These are phyloP conservation scores for Dryas iulia DNA, from an alignment of 1,140 invertebrate species.

Conservation along the genomic window DNA sequence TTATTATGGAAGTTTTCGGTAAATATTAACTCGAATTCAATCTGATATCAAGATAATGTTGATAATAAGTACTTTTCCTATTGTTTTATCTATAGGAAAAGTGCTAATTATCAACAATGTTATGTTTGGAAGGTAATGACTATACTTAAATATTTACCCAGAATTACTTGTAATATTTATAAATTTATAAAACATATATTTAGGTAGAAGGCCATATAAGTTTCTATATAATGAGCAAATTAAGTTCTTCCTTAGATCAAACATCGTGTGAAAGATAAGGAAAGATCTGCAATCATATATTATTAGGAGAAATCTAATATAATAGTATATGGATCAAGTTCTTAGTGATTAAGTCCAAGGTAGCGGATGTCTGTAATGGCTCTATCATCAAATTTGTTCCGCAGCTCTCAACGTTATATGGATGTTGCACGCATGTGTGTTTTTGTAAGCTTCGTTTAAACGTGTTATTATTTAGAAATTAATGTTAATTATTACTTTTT, in stretches of 20 bases:
- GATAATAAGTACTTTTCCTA: too few species aligned
- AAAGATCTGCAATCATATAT: not conserved
- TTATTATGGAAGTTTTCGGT: too few species aligned
- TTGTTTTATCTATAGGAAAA: too few species aligned
- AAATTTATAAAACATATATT: not conserved
- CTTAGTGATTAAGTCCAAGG: constrained; percentile 3
- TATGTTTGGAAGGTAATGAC: too few species aligned
- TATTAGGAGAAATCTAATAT: constrained; percentile 12
- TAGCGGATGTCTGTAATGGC: constrained; percentile 3
- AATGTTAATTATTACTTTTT: too few species aligned
- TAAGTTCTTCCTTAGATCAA: not conserved
- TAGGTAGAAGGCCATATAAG: not conserved
- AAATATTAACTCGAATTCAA: too few species aligned
- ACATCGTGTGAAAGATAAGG: not conserved
- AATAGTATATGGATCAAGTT: constrained; percentile 5
- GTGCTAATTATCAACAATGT: too few species aligned
- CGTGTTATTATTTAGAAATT: not conserved
- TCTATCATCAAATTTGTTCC: constrained; percentile 1
- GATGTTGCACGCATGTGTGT: not conserved
- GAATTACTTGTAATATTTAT: not conserved
- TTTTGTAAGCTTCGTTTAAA: not conserved
- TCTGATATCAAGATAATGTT: too few species aligned
- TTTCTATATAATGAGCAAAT: not conserved
- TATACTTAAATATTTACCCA: too few species aligned
- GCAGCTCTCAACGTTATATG: not conserved